Percentiles rank a stretch among this genome's conserved stretches.
These are phyloP conservation scores for Pogonomyrmex californicus DNA, from an alignment of 1,140 invertebrate species.

Conservation along the genomic window DNA sequence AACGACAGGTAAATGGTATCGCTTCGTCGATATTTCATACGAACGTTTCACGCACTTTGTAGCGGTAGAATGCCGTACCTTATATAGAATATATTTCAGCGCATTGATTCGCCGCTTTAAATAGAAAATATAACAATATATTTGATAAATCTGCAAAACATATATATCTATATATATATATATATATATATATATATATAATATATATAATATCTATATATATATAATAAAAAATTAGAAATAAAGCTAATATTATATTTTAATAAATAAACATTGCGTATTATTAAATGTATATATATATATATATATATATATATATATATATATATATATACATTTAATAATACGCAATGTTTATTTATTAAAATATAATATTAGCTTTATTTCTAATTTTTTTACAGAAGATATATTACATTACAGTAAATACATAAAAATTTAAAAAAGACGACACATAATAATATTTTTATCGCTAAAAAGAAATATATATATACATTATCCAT, in stretches of 20 bases:
- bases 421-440: background rate
- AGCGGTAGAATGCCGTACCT: background rate
- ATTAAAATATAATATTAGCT: constrained; percentile 8
- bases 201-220: background rate
- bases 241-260: too few species aligned
- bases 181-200: background rate
- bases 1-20: constrained; percentile 49
- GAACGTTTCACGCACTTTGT: constrained; percentile 29
- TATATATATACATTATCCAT: background rate
- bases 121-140: background rate
- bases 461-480: background rate
- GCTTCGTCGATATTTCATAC: constrained; percentile 26
- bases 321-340: background rate
- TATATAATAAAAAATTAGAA: too few species aligned
- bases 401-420: background rate
- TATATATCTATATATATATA: background rate
- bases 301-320: background rate
- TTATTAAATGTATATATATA: too few species aligned
- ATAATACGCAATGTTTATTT: background rate
- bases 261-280: too few species aligned
- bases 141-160: background rate
- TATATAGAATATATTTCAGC: background rate
- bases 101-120: background rate
- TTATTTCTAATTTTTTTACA: background rate
- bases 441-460: background rate